These are phyloP conservation scores for Pollachius pollachius DNA, from an alignment of 2,113 vertebrate species.

Conservation along the genomic window DNA sequence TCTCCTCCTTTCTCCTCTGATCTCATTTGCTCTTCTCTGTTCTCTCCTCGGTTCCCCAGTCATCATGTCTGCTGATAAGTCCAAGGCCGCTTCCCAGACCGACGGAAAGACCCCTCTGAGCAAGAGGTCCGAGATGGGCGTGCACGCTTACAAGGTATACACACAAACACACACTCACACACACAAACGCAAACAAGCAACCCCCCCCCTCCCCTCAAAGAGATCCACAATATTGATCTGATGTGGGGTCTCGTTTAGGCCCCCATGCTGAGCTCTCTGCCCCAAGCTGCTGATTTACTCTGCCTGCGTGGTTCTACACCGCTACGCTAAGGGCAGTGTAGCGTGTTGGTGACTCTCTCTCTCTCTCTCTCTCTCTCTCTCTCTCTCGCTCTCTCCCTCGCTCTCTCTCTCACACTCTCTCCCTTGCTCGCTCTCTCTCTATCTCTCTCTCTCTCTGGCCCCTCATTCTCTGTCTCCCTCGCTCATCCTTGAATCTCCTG, in stretches of 20 bases:
- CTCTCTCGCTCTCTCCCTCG: constrained; percentile 9
- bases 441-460: no score
- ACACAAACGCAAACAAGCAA: constrained; percentile 6
- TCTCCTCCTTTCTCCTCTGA: no score
- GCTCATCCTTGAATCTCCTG: not conserved
- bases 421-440: not conserved
- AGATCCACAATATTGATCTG: no score
- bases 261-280: not conserved
- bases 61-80: constrained; percentile 72
- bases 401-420: constrained; percentile 1
- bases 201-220: not conserved
- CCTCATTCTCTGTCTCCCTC: not conserved
- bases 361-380: not conserved
- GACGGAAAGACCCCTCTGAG: constrained; percentile 66
- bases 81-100: constrained; percentile 66
- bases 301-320: not conserved
- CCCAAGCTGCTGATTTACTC: not conserved
- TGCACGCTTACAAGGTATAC: constrained; percentile 65
- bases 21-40: not conserved
- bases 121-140: constrained; percentile 62
- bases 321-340: not conserved
- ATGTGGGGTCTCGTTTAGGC: no score
- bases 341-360: not conserved
- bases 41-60: constrained; percentile 30
- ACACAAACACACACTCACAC: constrained; percentile 2